Evolutionary conservation across 1,140 invertebrate species (phyloP).

Genomic region (Chionoecetes opilio): DNA sequence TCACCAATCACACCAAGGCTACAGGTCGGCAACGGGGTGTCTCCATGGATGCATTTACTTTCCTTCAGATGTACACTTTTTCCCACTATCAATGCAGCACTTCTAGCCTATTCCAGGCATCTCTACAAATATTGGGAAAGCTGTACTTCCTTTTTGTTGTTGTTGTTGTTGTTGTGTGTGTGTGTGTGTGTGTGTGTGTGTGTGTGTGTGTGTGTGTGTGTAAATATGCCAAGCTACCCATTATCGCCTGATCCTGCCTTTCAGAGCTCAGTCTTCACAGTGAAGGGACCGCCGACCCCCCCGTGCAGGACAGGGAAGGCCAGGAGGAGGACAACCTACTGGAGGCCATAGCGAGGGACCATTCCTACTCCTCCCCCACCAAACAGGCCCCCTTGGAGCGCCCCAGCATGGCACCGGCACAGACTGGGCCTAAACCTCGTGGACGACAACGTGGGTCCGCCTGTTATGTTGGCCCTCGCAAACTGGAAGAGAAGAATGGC

Average conservation of each 20-base stretch:
- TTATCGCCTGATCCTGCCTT: not conserved
- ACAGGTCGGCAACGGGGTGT: no score
- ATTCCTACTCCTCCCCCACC: constrained; percentile 69
- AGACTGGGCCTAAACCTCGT: not conserved
- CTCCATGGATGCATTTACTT: no score
- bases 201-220: no score
- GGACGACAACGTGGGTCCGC: not conserved
- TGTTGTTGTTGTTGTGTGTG: no score
- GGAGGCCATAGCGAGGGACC: constrained; percentile 53
- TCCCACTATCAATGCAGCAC: no score
- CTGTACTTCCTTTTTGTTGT: no score
- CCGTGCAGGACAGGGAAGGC: not conserved
- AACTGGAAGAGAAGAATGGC: not conserved
- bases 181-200: no score
- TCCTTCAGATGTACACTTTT: no score
- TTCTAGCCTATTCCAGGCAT: no score
- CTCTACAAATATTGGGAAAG: no score
- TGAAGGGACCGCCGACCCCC: constrained; percentile 5
- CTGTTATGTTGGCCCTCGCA: not conserved
- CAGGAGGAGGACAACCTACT: not conserved
- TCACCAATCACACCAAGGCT: no score
- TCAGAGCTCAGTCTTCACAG: constrained; percentile 58
- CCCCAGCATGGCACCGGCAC: not conserved
- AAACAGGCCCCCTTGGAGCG: constrained; percentile 64
- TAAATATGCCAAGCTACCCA: no score